Evolutionary conservation across 2,113 vertebrate species (phyloP), one percentile per base, ranked within the genome.

Genomic region (Tringa solitaria): DNA sequence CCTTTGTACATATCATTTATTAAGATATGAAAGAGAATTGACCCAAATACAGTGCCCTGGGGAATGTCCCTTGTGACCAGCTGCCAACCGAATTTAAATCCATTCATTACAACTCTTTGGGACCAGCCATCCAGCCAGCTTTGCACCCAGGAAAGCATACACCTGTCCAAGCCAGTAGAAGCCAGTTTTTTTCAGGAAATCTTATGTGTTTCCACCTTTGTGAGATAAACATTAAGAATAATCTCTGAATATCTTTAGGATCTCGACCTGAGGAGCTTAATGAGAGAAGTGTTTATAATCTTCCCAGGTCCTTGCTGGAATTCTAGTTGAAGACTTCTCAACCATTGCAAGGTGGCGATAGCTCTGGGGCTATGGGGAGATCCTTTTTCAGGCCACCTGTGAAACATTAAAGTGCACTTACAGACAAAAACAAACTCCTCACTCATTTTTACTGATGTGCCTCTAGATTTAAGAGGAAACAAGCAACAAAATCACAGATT

Each of bases 391-490:
- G n/a, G 17, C 8, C 5, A 45, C 20, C 3, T 64, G 14, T 43
- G 65, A 65, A 85, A 46, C 5, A 30, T 32, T 60, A 9, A 59
- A 50, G 16, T 28, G 14, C 14, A n/a, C 14, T 45, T 3, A 54
- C 0, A 59, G 14, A n/a, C 5, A 54, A 60, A 76, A 48, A 0
- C 2, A 41, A 82, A 3, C 1, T 22, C 21, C 3, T 5, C 1
- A 10, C 2, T 3, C 10, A 17, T 39, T 84, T 27, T 20, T 67
- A 53, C 21, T 39, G 9, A 8, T 21, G 4, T 65, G 5, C 14
- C 21, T 69, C 17, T 60, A 61, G 35, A 33, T 57, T 37, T 17
- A 60, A 69, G 16, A 30, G 8, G 26, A 91, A 87, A 53, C 5
- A 77, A 76, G 4, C 7, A 75, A 56, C 2, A 74, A 64, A 68